Conservation (phyloP, 1,140 invertebrate genomes). For the Drosophila sp. region DNA sequence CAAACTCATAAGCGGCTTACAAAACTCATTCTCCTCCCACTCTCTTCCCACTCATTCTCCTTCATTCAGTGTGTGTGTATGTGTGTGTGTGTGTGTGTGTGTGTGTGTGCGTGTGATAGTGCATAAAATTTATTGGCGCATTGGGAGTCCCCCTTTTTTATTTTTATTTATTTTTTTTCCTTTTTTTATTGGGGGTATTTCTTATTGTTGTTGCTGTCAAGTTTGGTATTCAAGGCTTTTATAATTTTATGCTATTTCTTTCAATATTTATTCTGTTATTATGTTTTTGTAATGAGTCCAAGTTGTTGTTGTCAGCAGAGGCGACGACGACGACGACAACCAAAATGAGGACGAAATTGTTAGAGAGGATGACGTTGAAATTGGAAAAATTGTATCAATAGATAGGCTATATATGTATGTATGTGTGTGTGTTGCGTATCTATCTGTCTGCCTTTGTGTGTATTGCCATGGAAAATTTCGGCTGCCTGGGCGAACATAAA, state of each 20-base stretch:
- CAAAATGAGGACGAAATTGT: constrained; percentile 54
- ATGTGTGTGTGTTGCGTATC: constrained; percentile 25
- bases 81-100: constrained; percentile 33
- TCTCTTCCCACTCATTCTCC: constrained; percentile 16
- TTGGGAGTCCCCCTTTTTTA: constrained; percentile 47
- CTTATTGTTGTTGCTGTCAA: constrained; percentile 56
- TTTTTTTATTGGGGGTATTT: constrained; percentile 30
- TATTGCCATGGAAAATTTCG: constrained; percentile 77
- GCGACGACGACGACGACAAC: constrained; percentile 29
- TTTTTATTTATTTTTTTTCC: constrained; percentile 15
- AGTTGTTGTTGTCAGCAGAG: constrained; percentile 49
- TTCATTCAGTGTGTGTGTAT: constrained; percentile 34
- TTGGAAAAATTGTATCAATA: constrained; percentile 78
- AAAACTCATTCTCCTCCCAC: constrained; percentile 37
- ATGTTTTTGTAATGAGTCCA: constrained; percentile 77
- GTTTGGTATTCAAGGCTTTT: constrained; percentile 65
- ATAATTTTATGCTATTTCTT: constrained; percentile 81
- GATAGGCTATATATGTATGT: constrained; percentile 39
- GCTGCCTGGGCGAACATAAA: constrained; percentile 64
- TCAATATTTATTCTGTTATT: constrained; percentile 81
- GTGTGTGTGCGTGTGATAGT: constrained; percentile 69
- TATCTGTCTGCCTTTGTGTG: constrained; percentile 26
- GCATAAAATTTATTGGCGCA: constrained; percentile 77
- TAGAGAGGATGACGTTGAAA: constrained; percentile 70
- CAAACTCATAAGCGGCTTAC: constrained; percentile 66